These are phyloP conservation scores for Pantala flavescens DNA, from an alignment of 1,140 invertebrate genomes.

Conservation along the genomic window DNA sequence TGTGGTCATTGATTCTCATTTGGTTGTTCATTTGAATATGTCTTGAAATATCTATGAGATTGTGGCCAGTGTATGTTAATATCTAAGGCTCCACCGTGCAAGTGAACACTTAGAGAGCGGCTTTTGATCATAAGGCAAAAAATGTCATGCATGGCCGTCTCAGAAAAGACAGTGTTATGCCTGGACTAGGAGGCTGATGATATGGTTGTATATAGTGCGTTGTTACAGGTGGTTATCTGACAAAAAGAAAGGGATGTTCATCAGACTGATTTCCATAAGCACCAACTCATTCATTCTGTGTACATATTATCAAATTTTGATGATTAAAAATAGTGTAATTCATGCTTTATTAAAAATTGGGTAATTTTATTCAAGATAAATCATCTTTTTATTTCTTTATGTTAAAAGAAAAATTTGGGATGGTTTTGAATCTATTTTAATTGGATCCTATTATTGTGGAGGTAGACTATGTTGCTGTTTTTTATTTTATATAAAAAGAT, in stretches of 20 bases:
- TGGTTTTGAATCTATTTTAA: too few relatives aligned
- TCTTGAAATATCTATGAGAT: neutral
- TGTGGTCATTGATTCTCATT: constrained; percentile 1
- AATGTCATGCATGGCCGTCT: neutral
- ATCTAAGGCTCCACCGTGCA: neutral
- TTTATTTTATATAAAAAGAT: too few relatives aligned
- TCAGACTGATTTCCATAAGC: neutral
- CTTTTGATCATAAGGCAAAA: neutral
- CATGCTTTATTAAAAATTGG: constrained; percentile 10
- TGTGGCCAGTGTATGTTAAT: constrained; percentile 1
- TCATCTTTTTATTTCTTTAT: neutral
- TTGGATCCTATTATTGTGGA: too few relatives aligned
- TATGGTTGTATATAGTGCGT: neutral
- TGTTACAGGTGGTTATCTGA: neutral
- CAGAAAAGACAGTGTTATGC: neutral
- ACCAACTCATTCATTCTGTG: constrained; percentile 9
- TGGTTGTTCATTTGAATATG: neutral
- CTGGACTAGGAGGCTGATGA: neutral
- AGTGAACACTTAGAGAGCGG: neutral
- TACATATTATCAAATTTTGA: constrained; percentile 9
- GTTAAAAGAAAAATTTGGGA: too few relatives aligned
- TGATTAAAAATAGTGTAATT: constrained; percentile 11
- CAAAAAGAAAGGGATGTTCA: neutral
- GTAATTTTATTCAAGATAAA: constrained; percentile 8
- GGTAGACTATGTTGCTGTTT: too few relatives aligned